A percentile compares a stretch with the other conserved stretches of the same genome.
Conservation (phyloP, 1,140 invertebrate genomes). For the Drosophila setifemur region DNA sequence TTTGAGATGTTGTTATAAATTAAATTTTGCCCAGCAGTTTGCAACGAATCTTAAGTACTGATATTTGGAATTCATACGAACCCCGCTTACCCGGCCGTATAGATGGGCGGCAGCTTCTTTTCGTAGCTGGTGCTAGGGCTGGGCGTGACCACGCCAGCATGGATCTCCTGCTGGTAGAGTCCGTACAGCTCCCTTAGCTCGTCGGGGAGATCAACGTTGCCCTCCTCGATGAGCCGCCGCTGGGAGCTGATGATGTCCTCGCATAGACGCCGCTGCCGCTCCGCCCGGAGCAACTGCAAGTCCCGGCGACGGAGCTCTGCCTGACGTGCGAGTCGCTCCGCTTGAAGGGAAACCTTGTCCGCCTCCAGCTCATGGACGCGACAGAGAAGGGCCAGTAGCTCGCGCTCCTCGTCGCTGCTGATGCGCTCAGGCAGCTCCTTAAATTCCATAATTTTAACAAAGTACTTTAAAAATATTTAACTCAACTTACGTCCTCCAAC, state of each 20-base stretch:
- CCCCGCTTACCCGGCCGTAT: constrained; percentile 81
- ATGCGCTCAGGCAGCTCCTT: constrained; percentile 92
- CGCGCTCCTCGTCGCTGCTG: constrained; percentile 93
- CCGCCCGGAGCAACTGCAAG: constrained; percentile 91
- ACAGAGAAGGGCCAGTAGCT: constrained; percentile 91
- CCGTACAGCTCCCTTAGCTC: constrained; percentile 93
- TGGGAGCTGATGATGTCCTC: constrained; percentile 96
- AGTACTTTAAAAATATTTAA: neutral
- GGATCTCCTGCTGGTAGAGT: constrained; percentile 93
- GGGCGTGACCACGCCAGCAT: constrained; percentile 84
- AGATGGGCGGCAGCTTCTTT: constrained; percentile 79
- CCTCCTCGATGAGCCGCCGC: constrained; percentile 91
- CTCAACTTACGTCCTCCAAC: constrained; percentile 89
- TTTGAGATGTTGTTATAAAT: no score
- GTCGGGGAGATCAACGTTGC: constrained; percentile 87
- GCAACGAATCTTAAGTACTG: no score
- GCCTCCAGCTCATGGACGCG: constrained; percentile 95
- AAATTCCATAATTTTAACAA: neutral
- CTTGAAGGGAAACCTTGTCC: constrained; percentile 93
- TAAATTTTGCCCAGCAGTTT: no score
- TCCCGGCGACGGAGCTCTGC: constrained; percentile 93
- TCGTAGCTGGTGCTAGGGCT: constrained; percentile 68
- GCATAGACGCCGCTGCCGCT: constrained; percentile 91
- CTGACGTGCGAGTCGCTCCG: constrained; percentile 91
- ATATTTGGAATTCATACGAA: no score